Evolutionary conservation across 1,140 invertebrate genomes (phyloP), one percentile per base, ranked within the genome.

Genomic region (Reticulitermes speratus): DNA sequence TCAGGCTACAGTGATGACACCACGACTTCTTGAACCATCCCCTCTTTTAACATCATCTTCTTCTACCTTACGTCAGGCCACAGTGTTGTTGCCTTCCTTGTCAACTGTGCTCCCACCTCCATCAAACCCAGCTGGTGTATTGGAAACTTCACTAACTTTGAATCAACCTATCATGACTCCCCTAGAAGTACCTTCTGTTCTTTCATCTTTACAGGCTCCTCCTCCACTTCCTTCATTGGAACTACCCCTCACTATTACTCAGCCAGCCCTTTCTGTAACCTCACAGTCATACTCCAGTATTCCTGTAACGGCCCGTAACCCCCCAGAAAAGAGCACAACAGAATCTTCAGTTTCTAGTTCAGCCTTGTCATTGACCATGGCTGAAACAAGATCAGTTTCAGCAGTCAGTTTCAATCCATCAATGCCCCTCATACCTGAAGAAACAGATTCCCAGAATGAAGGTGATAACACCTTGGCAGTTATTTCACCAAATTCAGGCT

Each of bases 101-200:
- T 90, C 91, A 38, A 90, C 91, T 1, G 91, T 91, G 2, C 90
- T 91, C 0, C 90, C 91, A 82, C 90, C 91, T 44, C 90, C 91
- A 91, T 91, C 86, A 90, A 91, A 25, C 90, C 91, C 44, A 89
- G 91, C 3, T 52, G 90, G 89, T n/a, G 95, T 95, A 0, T 91
- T 94, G 2, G 95, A 96, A 89, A 96, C 96, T 1, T 96, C 95
- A 81, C 88, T 93, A 52, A 92, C 93, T 0, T 94, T 95, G 3
- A 90, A 96, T 21, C 95, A 95, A 89, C 95, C 96, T 0, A 96
- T 96, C 16, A 96, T 96, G 96, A 95, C 95, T 0, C 95, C 95
- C 0, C 90, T 96, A 21, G 96, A 96, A 89, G 92, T 95, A 11
- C 95, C 95, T 0, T 88, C 88, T 16, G 87, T 86, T 30, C 88